phyloP scores from a whole-genome alignment of 2,888 invertebrate genomes.

The Platypus cylindrus region DNA sequence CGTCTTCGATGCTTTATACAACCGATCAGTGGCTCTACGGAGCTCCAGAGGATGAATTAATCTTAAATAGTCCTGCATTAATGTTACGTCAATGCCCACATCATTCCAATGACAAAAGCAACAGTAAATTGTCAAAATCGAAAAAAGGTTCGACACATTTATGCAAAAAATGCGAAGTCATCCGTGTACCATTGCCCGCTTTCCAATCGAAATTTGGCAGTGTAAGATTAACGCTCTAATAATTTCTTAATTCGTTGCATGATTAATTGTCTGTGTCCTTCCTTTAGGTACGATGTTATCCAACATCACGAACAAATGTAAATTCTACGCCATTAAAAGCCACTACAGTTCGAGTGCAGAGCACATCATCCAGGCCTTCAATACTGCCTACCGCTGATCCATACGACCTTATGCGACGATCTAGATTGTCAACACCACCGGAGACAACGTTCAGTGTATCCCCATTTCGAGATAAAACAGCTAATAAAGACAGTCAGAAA shows the following conservation, averaged over 20 bases:
- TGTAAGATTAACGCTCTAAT: no score
- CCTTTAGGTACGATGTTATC: conserved; percentile 32
- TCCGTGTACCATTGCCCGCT: conserved; percentile 57
- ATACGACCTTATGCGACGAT: conserved; percentile 72
- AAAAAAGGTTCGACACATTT: no score
- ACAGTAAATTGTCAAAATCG: conserved; percentile 40
- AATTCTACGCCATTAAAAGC: conserved; percentile 37
- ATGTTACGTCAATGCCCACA: conserved; percentile 73
- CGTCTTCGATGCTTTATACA: conserved; percentile 73
- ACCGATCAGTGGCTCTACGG: conserved; percentile 79
- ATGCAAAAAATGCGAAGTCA: conserved; percentile 77
- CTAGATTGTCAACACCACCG: conserved; percentile 53
- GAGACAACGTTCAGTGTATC: conserved; percentile 18
- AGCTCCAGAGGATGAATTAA: conserved; percentile 41
- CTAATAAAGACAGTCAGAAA: conserved; percentile 19
- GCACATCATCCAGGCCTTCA: conserved; percentile 48
- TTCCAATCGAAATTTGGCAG: conserved; percentile 48
- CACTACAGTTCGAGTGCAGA: conserved; percentile 50
- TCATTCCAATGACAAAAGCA: conserved; percentile 62
- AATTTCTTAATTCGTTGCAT: no score
- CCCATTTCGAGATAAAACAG: conserved; percentile 36
- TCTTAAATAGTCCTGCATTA: conserved; percentile 47
- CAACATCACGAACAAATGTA: conserved; percentile 21
- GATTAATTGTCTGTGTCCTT: no score
- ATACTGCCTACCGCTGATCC: conserved; percentile 58